A percentile compares a stretch with the other conserved stretches of the same genome.
phyloP scores from a whole-genome alignment of 2,113 vertebrate species.

The Macrotus californicus region DNA sequence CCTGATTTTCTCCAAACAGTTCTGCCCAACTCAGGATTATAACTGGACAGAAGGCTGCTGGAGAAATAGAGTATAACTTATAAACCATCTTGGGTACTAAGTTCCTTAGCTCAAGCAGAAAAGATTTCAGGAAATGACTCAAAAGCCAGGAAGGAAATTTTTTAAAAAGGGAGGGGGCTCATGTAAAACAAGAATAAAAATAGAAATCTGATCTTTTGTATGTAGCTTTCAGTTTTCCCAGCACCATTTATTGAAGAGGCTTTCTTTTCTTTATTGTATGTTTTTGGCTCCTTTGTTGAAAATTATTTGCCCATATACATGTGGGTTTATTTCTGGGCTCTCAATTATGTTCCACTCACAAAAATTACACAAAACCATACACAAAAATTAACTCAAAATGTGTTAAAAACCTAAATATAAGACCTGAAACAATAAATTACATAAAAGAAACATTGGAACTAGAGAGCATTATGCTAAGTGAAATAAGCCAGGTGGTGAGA shows the following conservation, averaged over 20 bases:
- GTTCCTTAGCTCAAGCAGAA: constrained; percentile 42
- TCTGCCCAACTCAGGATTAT: not conserved
- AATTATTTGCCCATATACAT: not conserved
- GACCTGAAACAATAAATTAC: not conserved
- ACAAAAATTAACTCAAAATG: not conserved
- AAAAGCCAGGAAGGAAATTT: constrained; percentile 65
- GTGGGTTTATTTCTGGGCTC: not conserved
- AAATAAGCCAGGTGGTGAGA: too few species aligned
- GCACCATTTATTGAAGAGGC: not conserved
- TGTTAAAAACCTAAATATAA: not conserved
- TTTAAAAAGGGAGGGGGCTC: not conserved
- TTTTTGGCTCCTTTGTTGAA: not conserved
- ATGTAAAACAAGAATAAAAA: constrained; percentile 63
- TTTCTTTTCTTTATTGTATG: not conserved
- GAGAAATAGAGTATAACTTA: not conserved
- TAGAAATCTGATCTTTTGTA: not conserved
- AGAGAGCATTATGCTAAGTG: too few species aligned
- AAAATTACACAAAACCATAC: too few species aligned
- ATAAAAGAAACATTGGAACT: too few species aligned
- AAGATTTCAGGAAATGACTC: constrained; percentile 67
- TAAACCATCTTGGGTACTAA: not conserved
- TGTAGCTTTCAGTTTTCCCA: not conserved
- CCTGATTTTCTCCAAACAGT: not conserved
- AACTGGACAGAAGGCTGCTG: not conserved
- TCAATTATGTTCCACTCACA: not conserved